These are phyloP conservation scores for Myrmecobius fasciatus DNA, from an alignment of 2,113 vertebrate genomes.

Conservation along the genomic window DNA sequence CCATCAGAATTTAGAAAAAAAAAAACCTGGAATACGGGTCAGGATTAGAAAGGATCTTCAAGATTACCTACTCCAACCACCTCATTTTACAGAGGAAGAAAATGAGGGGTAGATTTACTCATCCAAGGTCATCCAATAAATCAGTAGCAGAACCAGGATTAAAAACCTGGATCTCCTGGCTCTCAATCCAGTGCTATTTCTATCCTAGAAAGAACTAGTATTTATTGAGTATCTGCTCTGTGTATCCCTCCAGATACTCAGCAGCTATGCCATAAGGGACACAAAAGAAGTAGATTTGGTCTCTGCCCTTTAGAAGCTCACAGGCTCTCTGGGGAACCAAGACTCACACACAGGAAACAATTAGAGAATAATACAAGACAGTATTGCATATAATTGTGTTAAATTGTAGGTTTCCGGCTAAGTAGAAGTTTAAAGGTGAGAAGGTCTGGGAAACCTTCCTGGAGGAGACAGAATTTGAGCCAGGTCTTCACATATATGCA, in stretches of 20 bases:
- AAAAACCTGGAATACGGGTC: not conserved
- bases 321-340: not conserved
- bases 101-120: not conserved
- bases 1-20: not conserved
- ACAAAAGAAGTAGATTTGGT: not conserved
- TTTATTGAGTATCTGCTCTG: not conserved
- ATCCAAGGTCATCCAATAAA: not conserved
- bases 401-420: not conserved
- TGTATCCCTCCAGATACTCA: not conserved
- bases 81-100: not conserved
- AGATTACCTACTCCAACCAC: not conserved
- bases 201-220: not conserved
- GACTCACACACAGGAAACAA: not conserved
- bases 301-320: not conserved
- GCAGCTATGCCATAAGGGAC: not conserved
- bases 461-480: not conserved
- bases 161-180: not conserved
- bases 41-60: not conserved
- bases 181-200: not conserved
- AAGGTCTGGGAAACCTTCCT: not conserved
- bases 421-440: not conserved
- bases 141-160: not conserved
- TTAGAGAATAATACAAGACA: not conserved
- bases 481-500: not conserved
- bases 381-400: not conserved